phyloP scores from a whole-genome alignment of 2,797 vertebrate species.

The Neolamprologus multifasciatus region DNA sequence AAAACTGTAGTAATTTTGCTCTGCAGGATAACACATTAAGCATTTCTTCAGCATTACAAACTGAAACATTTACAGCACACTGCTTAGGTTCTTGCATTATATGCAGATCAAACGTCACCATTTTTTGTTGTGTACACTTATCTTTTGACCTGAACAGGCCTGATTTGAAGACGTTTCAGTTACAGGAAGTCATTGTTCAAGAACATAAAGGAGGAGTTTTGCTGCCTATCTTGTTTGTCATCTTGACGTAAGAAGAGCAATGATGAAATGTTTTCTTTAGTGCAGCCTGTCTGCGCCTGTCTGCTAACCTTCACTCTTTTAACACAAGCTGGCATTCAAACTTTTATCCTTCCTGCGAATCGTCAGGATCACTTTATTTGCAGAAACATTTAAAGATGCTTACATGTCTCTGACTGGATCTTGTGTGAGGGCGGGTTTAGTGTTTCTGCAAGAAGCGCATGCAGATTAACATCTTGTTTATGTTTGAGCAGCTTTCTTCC shows the following conservation, averaged over 20 bases:
- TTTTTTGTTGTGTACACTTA: not conserved
- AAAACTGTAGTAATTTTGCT: not conserved
- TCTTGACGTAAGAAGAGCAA: slow-evolving; percentile 51
- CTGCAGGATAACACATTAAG: not conserved
- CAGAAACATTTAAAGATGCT: not conserved
- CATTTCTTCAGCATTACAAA: not conserved
- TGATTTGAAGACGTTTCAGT: slow-evolving; percentile 4
- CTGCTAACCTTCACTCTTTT: not conserved
- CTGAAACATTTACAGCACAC: not conserved
- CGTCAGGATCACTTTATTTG: not conserved
- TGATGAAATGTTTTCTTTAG: slow-evolving; percentile 40
- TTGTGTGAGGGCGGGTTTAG: not conserved
- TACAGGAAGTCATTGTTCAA: slow-evolving; percentile 39
- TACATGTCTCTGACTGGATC: not conserved
- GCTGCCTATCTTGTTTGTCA: slow-evolving; percentile 45
- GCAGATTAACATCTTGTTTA: slow-evolving; percentile 53
- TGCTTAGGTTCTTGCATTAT: not conserved
- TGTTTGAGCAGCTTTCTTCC: slow-evolving; percentile 20
- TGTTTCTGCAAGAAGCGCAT: not conserved
- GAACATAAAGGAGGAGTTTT: slow-evolving; percentile 37
- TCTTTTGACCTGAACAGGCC: not conserved
- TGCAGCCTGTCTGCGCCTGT: not conserved
- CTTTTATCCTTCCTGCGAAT: not conserved
- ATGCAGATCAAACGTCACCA: not conserved
- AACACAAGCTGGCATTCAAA: not conserved